phyloP scores from a whole-genome alignment of 2,797 vertebrate genomes.

The Nyctibius grandis region DNA sequence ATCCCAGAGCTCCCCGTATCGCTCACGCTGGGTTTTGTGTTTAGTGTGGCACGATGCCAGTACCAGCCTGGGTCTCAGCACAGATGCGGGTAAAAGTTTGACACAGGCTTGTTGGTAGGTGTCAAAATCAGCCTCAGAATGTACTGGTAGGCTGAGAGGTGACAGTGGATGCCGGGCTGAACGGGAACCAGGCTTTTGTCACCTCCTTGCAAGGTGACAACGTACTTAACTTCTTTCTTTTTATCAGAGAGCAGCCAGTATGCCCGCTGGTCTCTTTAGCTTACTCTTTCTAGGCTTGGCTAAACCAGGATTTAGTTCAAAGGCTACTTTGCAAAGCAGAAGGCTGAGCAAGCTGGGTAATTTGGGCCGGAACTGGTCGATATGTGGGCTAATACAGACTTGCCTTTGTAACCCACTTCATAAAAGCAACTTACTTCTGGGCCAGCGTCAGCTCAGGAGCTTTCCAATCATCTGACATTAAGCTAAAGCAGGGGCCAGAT shows the following conservation, averaged over 20 bases:
- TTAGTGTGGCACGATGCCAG: background rate
- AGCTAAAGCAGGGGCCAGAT: background rate
- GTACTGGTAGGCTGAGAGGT: background rate
- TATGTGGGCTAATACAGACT: slow-evolving; percentile 45
- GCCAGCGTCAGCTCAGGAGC: background rate
- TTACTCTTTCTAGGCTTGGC: background rate
- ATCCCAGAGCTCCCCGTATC: background rate
- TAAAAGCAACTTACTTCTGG: background rate
- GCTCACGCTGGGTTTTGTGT: background rate
- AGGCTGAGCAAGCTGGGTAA: background rate
- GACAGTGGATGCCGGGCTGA: background rate
- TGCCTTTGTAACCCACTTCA: slow-evolving; percentile 40
- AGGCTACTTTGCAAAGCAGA: background rate
- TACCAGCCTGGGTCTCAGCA: background rate
- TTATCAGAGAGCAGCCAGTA: background rate
- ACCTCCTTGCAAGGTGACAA: background rate
- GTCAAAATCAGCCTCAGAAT: background rate
- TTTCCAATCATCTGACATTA: background rate
- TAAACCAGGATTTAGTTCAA: background rate
- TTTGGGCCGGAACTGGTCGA: background rate
- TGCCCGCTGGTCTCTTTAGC: background rate
- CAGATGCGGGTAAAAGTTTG: background rate
- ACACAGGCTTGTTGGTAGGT: background rate
- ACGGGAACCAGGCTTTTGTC: background rate
- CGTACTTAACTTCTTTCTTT: background rate